These are phyloP conservation scores for Spheniscus mendiculus DNA, from an alignment of 2,113 vertebrate species.

Conservation along the genomic window DNA sequence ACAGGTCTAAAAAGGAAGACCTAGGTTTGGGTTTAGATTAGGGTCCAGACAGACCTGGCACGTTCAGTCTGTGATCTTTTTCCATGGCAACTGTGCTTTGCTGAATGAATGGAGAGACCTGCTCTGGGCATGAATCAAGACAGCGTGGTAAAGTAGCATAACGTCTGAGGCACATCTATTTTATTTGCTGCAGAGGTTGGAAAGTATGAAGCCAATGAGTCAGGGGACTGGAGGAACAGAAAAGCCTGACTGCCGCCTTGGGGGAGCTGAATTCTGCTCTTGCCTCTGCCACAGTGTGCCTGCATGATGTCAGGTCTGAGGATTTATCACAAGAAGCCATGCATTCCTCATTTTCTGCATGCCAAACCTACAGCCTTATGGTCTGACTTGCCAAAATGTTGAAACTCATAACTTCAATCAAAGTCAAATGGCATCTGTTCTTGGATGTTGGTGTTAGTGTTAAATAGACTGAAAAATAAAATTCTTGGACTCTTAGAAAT, in stretches of 20 bases:
- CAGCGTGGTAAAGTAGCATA: background rate
- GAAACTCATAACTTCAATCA: background rate
- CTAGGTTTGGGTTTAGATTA: background rate
- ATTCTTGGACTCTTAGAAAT: background rate
- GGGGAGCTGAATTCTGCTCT: background rate
- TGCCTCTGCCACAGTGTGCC: background rate
- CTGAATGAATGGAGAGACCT: background rate
- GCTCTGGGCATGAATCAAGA: background rate
- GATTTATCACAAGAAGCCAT: background rate
- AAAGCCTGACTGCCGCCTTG: background rate
- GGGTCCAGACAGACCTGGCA: background rate
- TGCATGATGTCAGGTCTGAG: background rate
- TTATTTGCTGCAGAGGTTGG: background rate
- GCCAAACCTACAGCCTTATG: background rate
- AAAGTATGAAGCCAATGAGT: background rate
- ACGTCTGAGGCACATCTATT: background rate
- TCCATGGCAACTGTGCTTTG: background rate
- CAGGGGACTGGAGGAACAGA: background rate
- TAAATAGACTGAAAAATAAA: background rate
- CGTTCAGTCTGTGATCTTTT: background rate
- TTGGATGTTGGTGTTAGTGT: background rate
- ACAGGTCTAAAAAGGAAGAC: background rate
- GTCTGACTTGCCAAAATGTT: background rate
- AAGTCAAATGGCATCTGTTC: background rate
- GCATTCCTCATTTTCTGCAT: background rate